A percentile compares a stretch with the other conserved stretches of the same genome.
Evolutionary conservation across 2,888 invertebrate genomes (phyloP).

Genomic region (Cotesia congregata): DNA sequence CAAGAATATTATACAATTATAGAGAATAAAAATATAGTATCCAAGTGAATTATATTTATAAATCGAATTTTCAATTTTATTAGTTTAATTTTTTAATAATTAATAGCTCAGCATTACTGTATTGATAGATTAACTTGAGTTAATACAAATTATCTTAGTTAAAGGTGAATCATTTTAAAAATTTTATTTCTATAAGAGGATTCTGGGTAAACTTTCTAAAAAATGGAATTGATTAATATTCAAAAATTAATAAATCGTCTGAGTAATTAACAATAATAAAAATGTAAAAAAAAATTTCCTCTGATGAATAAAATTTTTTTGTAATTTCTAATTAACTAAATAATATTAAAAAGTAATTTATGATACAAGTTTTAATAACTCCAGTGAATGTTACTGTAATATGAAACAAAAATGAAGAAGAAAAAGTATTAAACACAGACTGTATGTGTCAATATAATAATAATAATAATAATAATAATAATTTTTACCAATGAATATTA

Average conservation of each 20-base stretch:
- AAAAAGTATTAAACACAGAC: background rate
- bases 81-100: no score
- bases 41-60: no score
- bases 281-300: background rate
- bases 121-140: no score
- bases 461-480: background rate
- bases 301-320: background rate
- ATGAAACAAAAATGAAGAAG: slow-evolving; percentile 14
- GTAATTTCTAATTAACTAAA: background rate
- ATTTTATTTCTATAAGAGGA: background rate
- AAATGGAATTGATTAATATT: background rate
- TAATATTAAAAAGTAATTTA: background rate
- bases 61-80: no score
- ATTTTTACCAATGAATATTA: background rate
- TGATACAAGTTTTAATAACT: slow-evolving; percentile 29
- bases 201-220: background rate
- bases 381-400: slow-evolving; percentile 10
- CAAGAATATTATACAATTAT: background rate
- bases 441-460: background rate
- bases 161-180: background rate
- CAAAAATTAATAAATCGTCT: background rate
- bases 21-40: background rate
- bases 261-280: background rate
- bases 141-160: no score
- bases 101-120: no score